phyloP scores from a whole-genome alignment of 2,113 vertebrate species.

The Macroglossus sobrinus region DNA sequence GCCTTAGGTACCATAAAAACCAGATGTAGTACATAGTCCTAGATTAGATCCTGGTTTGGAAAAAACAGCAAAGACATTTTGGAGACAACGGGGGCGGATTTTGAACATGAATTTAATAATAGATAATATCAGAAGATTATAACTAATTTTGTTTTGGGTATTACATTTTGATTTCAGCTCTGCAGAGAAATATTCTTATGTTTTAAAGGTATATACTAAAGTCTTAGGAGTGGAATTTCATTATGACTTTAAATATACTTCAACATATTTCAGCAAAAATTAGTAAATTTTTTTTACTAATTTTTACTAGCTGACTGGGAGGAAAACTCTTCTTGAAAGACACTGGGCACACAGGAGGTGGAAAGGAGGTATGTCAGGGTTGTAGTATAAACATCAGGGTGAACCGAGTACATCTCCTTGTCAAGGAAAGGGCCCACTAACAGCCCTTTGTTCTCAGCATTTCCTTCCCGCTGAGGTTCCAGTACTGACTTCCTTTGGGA shows the following conservation, averaged over 20 bases:
- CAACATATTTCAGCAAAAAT: conserved; percentile 16
- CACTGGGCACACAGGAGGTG: not conserved
- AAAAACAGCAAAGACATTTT: not conserved
- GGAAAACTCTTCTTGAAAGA: not conserved
- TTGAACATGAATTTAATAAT: not conserved
- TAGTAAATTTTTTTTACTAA: no score
- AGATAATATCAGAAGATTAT: not conserved
- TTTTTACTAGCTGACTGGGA: not conserved
- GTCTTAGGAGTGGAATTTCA: not conserved
- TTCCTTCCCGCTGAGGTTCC: conserved; percentile 38
- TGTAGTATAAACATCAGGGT: not conserved
- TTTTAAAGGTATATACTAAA: not conserved
- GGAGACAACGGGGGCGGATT: not conserved
- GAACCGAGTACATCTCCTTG: not conserved
- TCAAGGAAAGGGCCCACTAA: not conserved
- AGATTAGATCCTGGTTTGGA: not conserved
- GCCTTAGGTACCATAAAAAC: no score
- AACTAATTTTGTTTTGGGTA: not conserved
- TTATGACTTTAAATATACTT: not conserved
- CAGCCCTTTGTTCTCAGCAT: not conserved
- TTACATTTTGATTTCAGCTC: not conserved
- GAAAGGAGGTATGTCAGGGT: not conserved
- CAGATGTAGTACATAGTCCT: not conserved
- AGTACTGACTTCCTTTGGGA: not conserved
- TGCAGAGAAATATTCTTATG: not conserved